Base-by-base conservation (phyloP, 1,140 invertebrate species). In the Orchestia grillus region DNA sequence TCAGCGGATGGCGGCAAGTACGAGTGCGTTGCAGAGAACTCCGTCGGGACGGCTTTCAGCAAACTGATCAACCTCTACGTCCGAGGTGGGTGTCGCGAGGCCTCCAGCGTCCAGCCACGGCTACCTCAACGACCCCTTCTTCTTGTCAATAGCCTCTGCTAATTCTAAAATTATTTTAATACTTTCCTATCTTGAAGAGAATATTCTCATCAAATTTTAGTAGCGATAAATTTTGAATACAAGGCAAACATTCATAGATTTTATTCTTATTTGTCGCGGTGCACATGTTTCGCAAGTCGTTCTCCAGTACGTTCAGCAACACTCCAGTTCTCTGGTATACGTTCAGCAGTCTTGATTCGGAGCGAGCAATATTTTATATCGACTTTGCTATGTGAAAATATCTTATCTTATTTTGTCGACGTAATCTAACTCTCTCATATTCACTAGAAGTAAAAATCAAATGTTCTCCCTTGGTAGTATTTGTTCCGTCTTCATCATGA, bases 21-120 rank as follows among this genome's bases (percentile, higher is more conserved):
- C 97, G 99, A 99, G 97, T 99, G 99, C 97, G 98, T 99, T 94
- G 99, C 99, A 0, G 99, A 99, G 97, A 99, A 99, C 97, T 98
- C 99, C 47, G 99, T 99, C 16, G 99, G 99, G 1, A 97, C 96
- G 1, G 96, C 96, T 88, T 97, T 97, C 96, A 97, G 96, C 23
- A 96, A 96, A 95, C 96, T 97, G 28, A 96, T 96, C 96, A 97
- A 96, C 96, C 96, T 97, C 94, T 97, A 97, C 96, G 96, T 97
- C 95, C 96, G 96, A 91, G 96, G 96, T 97, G 96, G 96, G 96
- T 96, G 95, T 41, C 19, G 47, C 53, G 8, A 16, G 88, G 42
- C 88, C 42, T 90, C 4, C 88, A 42, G 8, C 4, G n/a, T 42
- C 88, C n/a, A n/a, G n/a, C n/a, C n/a, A n/a, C n/a, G n/a, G n/a